These are phyloP conservation scores for Tricholaema leucomelas DNA, from an alignment of 2,113 vertebrate genomes.

Conservation along the genomic window DNA sequence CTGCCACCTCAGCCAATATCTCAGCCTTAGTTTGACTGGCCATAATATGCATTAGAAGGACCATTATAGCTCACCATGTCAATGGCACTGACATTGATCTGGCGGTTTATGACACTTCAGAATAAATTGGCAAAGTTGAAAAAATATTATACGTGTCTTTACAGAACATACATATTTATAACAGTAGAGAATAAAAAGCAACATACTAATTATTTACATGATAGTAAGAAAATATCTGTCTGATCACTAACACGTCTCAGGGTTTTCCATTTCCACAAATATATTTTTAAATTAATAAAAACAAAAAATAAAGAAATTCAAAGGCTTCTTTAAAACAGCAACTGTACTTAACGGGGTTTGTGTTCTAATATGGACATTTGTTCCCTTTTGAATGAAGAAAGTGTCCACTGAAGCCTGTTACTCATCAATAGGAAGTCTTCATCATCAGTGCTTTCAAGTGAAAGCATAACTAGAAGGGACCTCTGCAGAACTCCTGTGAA, in stretches of 20 bases:
- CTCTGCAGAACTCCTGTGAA: not conserved
- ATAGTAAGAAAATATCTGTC: not conserved
- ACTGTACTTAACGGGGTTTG: not conserved
- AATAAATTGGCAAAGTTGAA: not conserved
- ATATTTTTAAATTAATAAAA: not conserved
- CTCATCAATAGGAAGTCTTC: not conserved
- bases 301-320: not conserved
- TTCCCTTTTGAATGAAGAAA: not conserved
- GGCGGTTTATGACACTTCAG: not conserved
- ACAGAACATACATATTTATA: too few species aligned
- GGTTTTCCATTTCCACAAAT: not conserved
- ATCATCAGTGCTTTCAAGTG: not conserved
- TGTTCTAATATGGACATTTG: not conserved
- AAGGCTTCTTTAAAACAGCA: not conserved
- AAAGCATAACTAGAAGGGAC: not conserved
- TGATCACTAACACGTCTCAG: not conserved
- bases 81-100: not conserved
- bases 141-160: not conserved
- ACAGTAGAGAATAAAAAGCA: not conserved
- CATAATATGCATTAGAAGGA: not conserved
- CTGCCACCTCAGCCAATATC: rapidly evolving
- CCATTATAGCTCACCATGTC: not conserved
- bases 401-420: not conserved
- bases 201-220: not conserved
- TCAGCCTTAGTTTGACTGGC: not conserved